Evolutionary conservation across 37 sponge, comb jelly and placozoan genomes (phyloP), one percentile per base, ranked within the genome.

Genomic region (Lycopodina hypogea): DNA sequence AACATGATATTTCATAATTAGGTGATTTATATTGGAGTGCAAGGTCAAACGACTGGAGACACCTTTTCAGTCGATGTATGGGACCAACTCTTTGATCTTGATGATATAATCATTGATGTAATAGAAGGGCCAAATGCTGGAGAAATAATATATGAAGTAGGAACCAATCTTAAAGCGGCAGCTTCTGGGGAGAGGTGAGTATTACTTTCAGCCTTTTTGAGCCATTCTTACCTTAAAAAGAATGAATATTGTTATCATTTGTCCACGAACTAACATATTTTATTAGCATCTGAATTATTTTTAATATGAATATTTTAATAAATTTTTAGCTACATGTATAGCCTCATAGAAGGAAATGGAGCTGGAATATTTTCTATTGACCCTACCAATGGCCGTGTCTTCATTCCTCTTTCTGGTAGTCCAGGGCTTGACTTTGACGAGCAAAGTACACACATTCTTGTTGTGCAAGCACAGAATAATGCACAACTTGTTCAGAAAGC

Each of bases 11-110:
- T 37, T 67, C 35, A 3, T 53, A 65, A 9, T 9, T 51, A 90
- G 90, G 70, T 76, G 17, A 69, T 90, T n/a, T 85, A 90, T 55
- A 74, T 90, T 15, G 78, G 80, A 26, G 69, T 90, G 1, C 69
- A 66, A 61, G 90, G 90, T 2, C 70, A 70, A 1, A 72, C 64
- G 24, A 37, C 15, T 12, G 70, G 6, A 3, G 85, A 86, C 75
- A 42, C 30, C 24, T 85, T 85, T 42, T 35, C 82, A 24, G 28
- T 90, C 33, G 48, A 67, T 6, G 78, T 90, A 21, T 86, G 71
- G 77, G 86, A 90, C 62, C 66, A 40, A 35, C 75, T 90, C 26
- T 85, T 90, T 53, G 26, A 51, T 19, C 66, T 42, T 23, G 64
- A n/a, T 8, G 67, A 70, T 12, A 87, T 83, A 28, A 71, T 57